phyloP scores from a whole-genome alignment of 1,140 invertebrate genomes.

The Drosophila kurseongensis region DNA sequence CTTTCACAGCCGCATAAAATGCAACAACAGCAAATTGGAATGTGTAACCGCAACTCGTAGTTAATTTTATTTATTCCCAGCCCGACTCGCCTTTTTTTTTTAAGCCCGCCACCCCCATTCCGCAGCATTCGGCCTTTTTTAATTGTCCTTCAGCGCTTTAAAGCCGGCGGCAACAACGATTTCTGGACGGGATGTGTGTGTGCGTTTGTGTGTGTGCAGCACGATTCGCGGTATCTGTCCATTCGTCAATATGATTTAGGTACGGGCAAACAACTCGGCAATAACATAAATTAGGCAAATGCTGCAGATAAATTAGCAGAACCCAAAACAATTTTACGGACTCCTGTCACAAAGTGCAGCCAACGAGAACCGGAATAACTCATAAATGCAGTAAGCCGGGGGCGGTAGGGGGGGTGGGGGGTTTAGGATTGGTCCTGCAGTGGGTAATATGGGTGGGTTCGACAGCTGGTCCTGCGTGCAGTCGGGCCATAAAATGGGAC shows the following conservation, averaged over 20 bases:
- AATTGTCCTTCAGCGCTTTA: constrained; percentile 52
- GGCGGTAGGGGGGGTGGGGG: background rate
- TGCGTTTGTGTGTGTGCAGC: constrained; percentile 1
- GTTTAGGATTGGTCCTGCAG: background rate
- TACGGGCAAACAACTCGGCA: constrained; percentile 34
- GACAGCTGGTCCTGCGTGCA: constrained; percentile 70
- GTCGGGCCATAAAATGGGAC: constrained; percentile 54
- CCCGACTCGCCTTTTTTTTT: constrained; percentile 22
- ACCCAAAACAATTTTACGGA: constrained; percentile 70
- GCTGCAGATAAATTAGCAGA: constrained; percentile 73
- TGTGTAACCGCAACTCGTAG: constrained; percentile 80
- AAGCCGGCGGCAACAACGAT: constrained; percentile 22
- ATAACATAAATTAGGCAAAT: constrained; percentile 80
- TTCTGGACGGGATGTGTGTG: constrained; percentile 7
- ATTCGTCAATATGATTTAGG: constrained; percentile 69
- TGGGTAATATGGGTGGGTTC: constrained; percentile 6
- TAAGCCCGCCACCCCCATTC: constrained; percentile 5
- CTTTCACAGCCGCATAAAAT: constrained; percentile 81
- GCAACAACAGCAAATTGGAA: constrained; percentile 81
- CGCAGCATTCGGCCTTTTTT: constrained; percentile 5
- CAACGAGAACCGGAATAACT: constrained; percentile 69
- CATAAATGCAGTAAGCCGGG: constrained; percentile 59
- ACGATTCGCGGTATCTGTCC: constrained; percentile 13
- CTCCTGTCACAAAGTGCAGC: constrained; percentile 63
- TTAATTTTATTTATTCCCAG: constrained; percentile 79